Evolutionary conservation across 2,888 invertebrate genomes (phyloP).

Genomic region (Habrosyne pyritoides): DNA sequence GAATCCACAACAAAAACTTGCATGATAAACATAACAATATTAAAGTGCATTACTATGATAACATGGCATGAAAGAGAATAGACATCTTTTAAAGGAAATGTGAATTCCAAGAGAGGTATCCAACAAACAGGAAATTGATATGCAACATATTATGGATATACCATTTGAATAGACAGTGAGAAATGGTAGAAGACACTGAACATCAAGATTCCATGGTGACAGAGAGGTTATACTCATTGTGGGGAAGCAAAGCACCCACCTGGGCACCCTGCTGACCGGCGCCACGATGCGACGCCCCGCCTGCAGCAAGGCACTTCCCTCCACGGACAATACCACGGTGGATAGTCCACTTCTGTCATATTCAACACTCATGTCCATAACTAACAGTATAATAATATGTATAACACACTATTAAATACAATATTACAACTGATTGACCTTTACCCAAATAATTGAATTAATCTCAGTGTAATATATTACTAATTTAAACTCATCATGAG

Average conservation of each 20-base stretch:
- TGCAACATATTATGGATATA: constrained; percentile 49
- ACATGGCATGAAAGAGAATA: constrained; percentile 31
- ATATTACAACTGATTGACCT: constrained; percentile 19
- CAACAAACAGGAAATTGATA: constrained; percentile 37
- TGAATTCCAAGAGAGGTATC: constrained; percentile 32
- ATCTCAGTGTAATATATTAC: constrained; percentile 18
- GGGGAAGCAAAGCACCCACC: constrained; percentile 77
- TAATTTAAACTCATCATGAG: constrained; percentile 17
- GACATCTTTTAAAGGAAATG: constrained; percentile 20
- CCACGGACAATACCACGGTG: constrained; percentile 91
- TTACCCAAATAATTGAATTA: constrained; percentile 13
- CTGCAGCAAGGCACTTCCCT: constrained; percentile 83
- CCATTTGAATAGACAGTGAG: constrained; percentile 42
- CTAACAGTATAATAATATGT: constrained; percentile 35
- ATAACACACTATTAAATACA: constrained; percentile 23
- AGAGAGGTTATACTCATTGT: constrained; percentile 43
- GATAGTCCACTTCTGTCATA: constrained; percentile 90
- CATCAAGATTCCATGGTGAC: constrained; percentile 52
- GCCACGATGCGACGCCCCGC: constrained; percentile 74
- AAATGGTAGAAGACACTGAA: constrained; percentile 62
- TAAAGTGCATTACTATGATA: constrained; percentile 27
- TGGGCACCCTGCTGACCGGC: constrained; percentile 77
- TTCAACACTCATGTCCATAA: constrained; percentile 56
- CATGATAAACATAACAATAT: constrained; percentile 36
- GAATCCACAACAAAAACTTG: constrained; percentile 40